These are phyloP conservation scores for Potorous gilbertii DNA, from an alignment of 2,797 vertebrate genomes.

Conservation along the genomic window DNA sequence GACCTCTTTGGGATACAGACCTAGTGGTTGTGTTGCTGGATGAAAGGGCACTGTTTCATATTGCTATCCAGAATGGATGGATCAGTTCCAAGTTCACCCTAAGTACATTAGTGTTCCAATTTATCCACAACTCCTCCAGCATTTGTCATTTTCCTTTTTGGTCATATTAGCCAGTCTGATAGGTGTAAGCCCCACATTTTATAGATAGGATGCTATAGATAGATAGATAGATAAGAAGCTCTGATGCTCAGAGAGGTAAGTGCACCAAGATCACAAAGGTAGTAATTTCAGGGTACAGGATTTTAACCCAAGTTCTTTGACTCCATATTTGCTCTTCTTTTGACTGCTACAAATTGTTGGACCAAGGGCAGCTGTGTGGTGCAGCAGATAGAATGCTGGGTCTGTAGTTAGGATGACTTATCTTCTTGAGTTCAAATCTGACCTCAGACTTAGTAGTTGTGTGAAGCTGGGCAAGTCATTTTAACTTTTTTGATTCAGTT, in stretches of 20 bases:
- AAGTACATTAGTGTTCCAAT: background rate
- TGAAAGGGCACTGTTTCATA: too few relatives aligned
- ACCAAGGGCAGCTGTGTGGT: background rate
- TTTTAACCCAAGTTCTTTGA: background rate
- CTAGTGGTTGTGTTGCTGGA: too few relatives aligned
- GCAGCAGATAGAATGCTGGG: background rate
- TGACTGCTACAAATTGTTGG: background rate
- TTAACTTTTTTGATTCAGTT: background rate
- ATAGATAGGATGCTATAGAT: background rate
- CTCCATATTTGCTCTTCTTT: background rate
- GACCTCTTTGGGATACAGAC: too few relatives aligned
- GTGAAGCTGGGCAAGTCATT: background rate
- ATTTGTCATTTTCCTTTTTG: background rate
- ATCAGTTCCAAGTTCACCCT: too few relatives aligned
- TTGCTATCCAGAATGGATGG: too few relatives aligned
- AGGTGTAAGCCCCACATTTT: background rate
- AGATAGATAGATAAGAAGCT: too few relatives aligned
- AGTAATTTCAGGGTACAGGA: background rate
- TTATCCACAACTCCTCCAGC: background rate
- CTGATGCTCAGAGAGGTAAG: background rate
- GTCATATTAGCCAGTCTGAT: background rate
- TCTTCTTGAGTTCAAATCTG: background rate
- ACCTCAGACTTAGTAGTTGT: background rate
- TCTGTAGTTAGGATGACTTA: background rate
- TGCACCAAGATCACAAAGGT: background rate